These are phyloP conservation scores for Lanius collurio DNA, from an alignment of 2,113 vertebrate species.

Conservation along the genomic window DNA sequence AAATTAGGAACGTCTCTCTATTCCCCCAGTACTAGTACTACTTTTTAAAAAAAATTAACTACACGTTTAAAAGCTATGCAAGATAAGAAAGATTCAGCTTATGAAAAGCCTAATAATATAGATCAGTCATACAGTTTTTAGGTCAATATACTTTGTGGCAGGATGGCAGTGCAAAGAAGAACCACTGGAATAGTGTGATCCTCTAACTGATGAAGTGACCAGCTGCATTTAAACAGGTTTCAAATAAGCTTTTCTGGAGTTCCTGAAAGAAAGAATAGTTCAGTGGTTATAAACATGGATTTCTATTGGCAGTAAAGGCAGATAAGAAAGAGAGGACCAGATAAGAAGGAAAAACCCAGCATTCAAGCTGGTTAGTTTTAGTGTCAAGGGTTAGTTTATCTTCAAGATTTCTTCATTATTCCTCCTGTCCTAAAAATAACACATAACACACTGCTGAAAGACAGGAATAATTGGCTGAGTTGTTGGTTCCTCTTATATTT, in stretches of 20 bases:
- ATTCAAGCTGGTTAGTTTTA: neutral
- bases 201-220: neutral
- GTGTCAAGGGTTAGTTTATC: neutral
- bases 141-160: conserved; percentile 37
- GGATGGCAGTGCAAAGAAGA: neutral
- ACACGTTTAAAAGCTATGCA: conserved; percentile 1
- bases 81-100: neutral
- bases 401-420: neutral
- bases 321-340: neutral
- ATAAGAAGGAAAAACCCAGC: neutral
- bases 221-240: conserved; percentile 1
- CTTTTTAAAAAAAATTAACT: neutral
- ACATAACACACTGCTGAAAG: neutral
- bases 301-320: neutral
- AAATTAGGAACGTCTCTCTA: neutral
- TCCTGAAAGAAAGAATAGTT: neutral
- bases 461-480: neutral
- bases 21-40: neutral
- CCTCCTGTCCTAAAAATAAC: neutral
- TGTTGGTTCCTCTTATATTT: neutral
- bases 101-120: neutral
- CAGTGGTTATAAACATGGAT: neutral
- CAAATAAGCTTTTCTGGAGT: neutral
- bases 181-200: conserved; percentile 1
- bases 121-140: conserved; percentile 52